Base-by-base conservation (phyloP, 2,113 vertebrate genomes). In the Paramisgurnus dabryanus region DNA sequence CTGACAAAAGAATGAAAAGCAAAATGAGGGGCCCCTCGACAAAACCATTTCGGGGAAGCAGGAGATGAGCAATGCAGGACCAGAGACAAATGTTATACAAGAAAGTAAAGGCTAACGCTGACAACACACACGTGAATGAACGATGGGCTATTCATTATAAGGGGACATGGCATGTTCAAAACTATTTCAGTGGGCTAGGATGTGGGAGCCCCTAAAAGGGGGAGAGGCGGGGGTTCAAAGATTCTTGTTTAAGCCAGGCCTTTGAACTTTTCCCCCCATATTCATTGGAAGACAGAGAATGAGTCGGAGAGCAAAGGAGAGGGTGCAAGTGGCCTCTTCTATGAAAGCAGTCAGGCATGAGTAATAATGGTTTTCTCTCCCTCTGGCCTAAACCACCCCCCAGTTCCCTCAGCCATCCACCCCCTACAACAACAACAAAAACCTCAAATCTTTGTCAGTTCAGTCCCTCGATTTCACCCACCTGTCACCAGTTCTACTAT, bases 321-420 rank as follows among this genome's bases (percentile, higher is more conserved):
- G 78, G 67, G 80, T 81, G 22, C 60, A 64, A 82, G 81, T 66
- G 50, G 78, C 74, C 83, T 80, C 83, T 76, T 82, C 53, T 82
- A 76, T 86, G 71, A 75, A 71, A 79, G 75, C 81, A 85, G 82
- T 78, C 79, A 64, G 66, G 79, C 82, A 83, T 83, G 82, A 81
- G 82, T 83, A 85, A 86, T 86, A 79, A 79, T 78, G 82, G 53
- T 71, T 86, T 83, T 86, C 76, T 83, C 70, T 83, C 53, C 65
- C 79, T 83, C 80, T 83, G 70, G 64, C 76, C 79, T 69, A 79
- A 65, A 79, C 70, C 83, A 57, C 84, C 50, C 68, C 84, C 72
- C 74, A 40, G 61, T 22, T 34, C 66, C 22, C 49, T 45, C 45
- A 61, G 60, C 58, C 50, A 49, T 39, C 80, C 71, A 76, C 76